phyloP scores from a whole-genome alignment of 2,797 vertebrate species.

The Lophotriccus pileatus region DNA sequence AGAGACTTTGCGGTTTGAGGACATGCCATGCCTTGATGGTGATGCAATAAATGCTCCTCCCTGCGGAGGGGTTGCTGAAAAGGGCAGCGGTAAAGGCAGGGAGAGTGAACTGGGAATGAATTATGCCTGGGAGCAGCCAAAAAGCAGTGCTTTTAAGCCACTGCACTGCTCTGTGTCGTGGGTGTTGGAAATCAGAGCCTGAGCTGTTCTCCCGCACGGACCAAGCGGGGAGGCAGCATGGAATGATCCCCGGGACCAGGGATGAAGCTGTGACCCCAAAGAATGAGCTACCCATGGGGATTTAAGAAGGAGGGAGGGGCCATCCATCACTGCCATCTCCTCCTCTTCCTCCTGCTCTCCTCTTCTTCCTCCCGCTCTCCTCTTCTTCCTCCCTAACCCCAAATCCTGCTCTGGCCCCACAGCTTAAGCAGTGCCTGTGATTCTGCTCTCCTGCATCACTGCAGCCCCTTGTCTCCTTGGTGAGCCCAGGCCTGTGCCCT shows the following conservation, averaged over 20 bases:
- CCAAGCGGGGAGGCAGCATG: rapidly evolving
- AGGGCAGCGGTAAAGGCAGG: not conserved
- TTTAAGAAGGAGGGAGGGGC: not conserved
- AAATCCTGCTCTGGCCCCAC: not conserved
- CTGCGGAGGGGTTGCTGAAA: not conserved
- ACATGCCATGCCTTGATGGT: not conserved
- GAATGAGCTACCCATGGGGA: not conserved
- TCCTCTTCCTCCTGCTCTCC: not conserved
- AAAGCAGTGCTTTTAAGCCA: not conserved
- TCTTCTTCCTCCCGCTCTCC: not conserved
- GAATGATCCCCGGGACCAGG: not conserved
- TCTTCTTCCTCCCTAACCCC: not conserved
- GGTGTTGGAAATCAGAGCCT: not conserved
- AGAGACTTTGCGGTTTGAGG: not conserved
- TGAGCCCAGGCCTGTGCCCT: not conserved
- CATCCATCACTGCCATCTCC: not conserved
- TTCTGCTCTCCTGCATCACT: not conserved
- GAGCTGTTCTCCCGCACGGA: not conserved
- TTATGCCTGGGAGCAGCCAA: not conserved
- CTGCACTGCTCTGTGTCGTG: not conserved
- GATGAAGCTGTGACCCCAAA: not conserved
- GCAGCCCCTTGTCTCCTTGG: not conserved
- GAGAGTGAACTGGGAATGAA: not conserved
- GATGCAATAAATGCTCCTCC: not conserved
- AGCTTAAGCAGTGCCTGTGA: not conserved